phyloP scores from a whole-genome alignment of 2,888 invertebrate species.

The Agonopterix subpropinquella region DNA sequence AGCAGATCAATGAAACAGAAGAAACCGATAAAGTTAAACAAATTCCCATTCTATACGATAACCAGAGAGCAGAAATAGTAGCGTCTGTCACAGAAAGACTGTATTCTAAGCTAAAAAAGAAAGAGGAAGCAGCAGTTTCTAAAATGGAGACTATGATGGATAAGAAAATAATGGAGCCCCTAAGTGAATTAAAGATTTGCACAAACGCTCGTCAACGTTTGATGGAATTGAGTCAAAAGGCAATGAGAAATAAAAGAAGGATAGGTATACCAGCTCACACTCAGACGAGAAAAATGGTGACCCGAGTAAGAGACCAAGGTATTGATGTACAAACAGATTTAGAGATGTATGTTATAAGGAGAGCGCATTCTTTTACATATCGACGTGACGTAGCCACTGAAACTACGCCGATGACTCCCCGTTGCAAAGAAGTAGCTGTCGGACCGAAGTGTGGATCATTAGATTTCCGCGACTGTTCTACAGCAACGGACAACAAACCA shows the following conservation, averaged over 20 bases:
- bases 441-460: constrained; percentile 53
- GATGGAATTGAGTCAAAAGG: constrained; percentile 76
- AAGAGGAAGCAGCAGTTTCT: constrained; percentile 59
- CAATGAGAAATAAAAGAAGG: constrained; percentile 67
- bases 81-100: constrained; percentile 82
- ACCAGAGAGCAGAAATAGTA: constrained; percentile 80
- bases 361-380: constrained; percentile 34
- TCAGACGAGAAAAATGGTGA: constrained; percentile 71
- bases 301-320: constrained; percentile 74
- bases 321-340: constrained; percentile 74
- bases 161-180: constrained; percentile 56
- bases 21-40: constrained; percentile 27
- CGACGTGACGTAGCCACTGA: constrained; percentile 55
- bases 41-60: constrained; percentile 51
- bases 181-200: constrained; percentile 74
- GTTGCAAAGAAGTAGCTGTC: constrained; percentile 63
- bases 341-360: constrained; percentile 46
- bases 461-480: constrained; percentile 39
- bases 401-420: constrained; percentile 59
- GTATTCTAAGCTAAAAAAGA: constrained; percentile 75
- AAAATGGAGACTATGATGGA: constrained; percentile 57
- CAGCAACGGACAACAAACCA: constrained; percentile 45
- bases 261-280: constrained; percentile 73
- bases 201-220: constrained; percentile 75
- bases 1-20: constrained; percentile 24